These are phyloP conservation scores for Harpagifer antarcticus DNA, from an alignment of 2,797 vertebrate genomes.

Conservation along the genomic window DNA sequence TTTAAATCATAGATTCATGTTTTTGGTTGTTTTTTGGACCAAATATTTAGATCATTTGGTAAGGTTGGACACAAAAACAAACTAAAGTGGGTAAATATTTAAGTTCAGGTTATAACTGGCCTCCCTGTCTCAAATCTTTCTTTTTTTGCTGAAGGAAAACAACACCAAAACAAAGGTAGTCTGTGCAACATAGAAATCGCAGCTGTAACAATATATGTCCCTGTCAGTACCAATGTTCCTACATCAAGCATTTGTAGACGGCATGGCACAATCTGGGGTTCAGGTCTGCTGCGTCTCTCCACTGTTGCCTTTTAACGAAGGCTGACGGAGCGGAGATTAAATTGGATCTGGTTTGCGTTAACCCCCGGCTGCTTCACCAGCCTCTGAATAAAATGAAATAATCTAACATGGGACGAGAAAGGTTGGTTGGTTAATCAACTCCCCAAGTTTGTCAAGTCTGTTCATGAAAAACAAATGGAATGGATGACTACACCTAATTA, in stretches of 20 bases:
- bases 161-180: constrained; percentile 61
- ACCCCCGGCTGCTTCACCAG: constrained; percentile 55
- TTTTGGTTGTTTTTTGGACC: not conserved
- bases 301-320: constrained; percentile 74
- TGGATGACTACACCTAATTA: constrained; percentile 49
- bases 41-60: not conserved
- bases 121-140: constrained; percentile 1
- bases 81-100: not conserved
- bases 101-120: not conserved
- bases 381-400: constrained; percentile 66
- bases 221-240: constrained; percentile 77
- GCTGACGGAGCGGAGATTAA: constrained; percentile 79
- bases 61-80: not conserved
- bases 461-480: constrained; percentile 45
- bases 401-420: constrained; percentile 43
- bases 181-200: constrained; percentile 57
- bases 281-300: constrained; percentile 80
- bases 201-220: constrained; percentile 66
- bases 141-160: constrained; percentile 19
- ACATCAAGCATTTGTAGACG: constrained; percentile 73
- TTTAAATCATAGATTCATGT: not conserved
- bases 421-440: constrained; percentile 42
- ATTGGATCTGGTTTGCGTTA: constrained; percentile 81
- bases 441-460: constrained; percentile 36
- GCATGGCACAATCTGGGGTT: constrained; percentile 72